Base-by-base conservation (phyloP, 1,140 invertebrate genomes). In the Pristionchus pacificus region DNA sequence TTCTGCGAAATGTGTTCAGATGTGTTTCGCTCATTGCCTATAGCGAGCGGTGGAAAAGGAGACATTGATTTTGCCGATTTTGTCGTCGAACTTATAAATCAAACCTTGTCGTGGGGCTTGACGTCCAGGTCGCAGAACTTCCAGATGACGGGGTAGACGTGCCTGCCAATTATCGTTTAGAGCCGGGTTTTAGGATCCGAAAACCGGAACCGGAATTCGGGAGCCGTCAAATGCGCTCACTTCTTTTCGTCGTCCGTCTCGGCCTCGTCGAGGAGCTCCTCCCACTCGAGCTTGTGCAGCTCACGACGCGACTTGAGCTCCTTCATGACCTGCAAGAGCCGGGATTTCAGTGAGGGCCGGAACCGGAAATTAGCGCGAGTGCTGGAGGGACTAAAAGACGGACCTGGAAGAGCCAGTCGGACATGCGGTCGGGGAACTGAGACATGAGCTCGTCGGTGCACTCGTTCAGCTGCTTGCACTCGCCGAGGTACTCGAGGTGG, bases 331-430 rank as follows among this genome's bases (percentile, higher is more conserved):
- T 80, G 60, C 3, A 77, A 72, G 6, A 32, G n/a, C 49, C 68
- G 2, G 19, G 6, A 65, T 72, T 27, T n/a, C 14, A 2, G 1
- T 19, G 19, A 63, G 32, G n/a, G 25, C 25, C 2, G n/a, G 27
- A 1, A 68, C 24, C 0, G 3, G 32, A 24, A 75, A 57, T 68
- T 70, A 67, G n/a, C 19, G 29, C 61, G n/a, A 74, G 49, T 59
- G 25, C 3, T 6, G 55, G 27, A 28, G 27, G 31, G 15, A 2
- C 38, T 70, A 27, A 24, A 14, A 13, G 3, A 29, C 92, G 93
- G 65, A 95, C 91, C 87, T 94, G 93, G 87, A 94, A 96, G 6
- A 96, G 88, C 93, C 93, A 96, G 80, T 96, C 93, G 58, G 92
- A 89, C 93, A 96, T 96, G 77, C 93, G 88, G 28, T 93, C 75